Conservation (phyloP, 2,888 invertebrate genomes). For the Tetragonula carbonaria region DNA sequence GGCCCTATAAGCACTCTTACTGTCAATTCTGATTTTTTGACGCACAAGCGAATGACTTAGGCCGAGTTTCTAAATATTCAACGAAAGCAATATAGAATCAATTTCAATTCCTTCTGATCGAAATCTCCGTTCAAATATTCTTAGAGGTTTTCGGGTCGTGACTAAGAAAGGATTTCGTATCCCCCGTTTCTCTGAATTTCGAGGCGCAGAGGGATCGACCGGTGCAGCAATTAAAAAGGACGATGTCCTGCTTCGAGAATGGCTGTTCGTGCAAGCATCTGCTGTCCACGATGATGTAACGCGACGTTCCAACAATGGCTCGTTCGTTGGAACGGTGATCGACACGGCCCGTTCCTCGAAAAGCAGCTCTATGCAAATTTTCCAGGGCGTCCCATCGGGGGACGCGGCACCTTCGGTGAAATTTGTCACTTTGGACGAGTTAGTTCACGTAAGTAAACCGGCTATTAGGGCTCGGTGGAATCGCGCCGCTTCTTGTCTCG, state of each 20-base stretch:
- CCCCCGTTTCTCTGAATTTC: slow-evolving; percentile 14
- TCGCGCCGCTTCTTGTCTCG: slow-evolving; percentile 52
- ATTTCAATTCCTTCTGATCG: slow-evolving; percentile 17
- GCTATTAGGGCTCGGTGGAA: slow-evolving; percentile 62
- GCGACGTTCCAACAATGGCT: slow-evolving; percentile 46
- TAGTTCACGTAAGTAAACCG: slow-evolving; percentile 67
- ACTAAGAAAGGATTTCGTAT: slow-evolving; percentile 26
- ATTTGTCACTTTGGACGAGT: slow-evolving; percentile 73
- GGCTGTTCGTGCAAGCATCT: slow-evolving; percentile 50
- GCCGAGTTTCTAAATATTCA: too few relatives aligned
- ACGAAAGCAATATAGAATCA: neutral
- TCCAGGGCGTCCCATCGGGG: slow-evolving; percentile 41
- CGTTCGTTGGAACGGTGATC: slow-evolving; percentile 52
- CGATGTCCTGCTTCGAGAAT: slow-evolving; percentile 27
- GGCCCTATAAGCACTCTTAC: too few relatives aligned
- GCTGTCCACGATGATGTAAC: slow-evolving; percentile 46
- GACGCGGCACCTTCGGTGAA: slow-evolving; percentile 57
- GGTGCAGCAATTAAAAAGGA: slow-evolving; percentile 47
- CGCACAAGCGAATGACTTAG: neutral
- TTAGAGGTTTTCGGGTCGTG: neutral
- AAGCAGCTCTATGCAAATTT: slow-evolving; percentile 75
- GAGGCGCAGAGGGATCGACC: neutral
- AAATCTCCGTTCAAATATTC: neutral
- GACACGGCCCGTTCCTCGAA: slow-evolving; percentile 51
- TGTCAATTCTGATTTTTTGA: too few relatives aligned